Percentiles rank a stretch among this genome's conserved stretches.
phyloP scores from a whole-genome alignment of 2,888 invertebrate genomes.

The Meliscaeva auricollis region DNA sequence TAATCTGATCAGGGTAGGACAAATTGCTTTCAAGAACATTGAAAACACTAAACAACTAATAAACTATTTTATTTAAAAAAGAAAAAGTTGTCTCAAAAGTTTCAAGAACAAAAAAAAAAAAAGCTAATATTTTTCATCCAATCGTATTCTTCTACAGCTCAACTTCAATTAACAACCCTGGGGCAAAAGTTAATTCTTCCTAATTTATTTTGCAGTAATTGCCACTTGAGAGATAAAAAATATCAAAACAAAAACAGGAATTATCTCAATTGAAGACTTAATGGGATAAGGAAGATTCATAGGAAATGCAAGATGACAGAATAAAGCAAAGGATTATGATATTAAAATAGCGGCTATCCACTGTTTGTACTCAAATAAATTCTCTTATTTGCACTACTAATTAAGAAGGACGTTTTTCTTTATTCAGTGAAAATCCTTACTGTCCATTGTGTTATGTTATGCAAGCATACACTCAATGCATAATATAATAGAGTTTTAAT shows the following conservation, averaged over 20 bases:
- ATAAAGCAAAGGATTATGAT: constrained; percentile 5
- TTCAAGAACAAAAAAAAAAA: neutral
- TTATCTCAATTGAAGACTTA: constrained; percentile 18
- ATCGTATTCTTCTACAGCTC: neutral
- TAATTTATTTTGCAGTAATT: constrained; percentile 19
- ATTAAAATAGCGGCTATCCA: neutral
- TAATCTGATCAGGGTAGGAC: too few relatives aligned
- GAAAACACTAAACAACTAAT: too few relatives aligned
- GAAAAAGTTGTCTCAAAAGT: neutral
- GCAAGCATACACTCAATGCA: too few relatives aligned
- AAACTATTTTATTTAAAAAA: too few relatives aligned
- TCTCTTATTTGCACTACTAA: neutral
- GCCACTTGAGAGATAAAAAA: constrained; percentile 19
- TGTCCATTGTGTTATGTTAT: neutral
- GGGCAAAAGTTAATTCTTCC: constrained; percentile 14
- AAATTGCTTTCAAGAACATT: too few relatives aligned
- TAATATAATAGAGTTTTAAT: too few relatives aligned
- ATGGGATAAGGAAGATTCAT: neutral
- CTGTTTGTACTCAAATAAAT: neutral
- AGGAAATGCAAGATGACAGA: neutral
- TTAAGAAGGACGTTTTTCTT: neutral
- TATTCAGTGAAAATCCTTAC: neutral
- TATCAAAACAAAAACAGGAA: neutral
- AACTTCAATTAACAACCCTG: constrained; percentile 14
- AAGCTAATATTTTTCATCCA: neutral